Conservation (phyloP, 1,140 invertebrate genomes). For the Anagrus nilaparvatae region DNA sequence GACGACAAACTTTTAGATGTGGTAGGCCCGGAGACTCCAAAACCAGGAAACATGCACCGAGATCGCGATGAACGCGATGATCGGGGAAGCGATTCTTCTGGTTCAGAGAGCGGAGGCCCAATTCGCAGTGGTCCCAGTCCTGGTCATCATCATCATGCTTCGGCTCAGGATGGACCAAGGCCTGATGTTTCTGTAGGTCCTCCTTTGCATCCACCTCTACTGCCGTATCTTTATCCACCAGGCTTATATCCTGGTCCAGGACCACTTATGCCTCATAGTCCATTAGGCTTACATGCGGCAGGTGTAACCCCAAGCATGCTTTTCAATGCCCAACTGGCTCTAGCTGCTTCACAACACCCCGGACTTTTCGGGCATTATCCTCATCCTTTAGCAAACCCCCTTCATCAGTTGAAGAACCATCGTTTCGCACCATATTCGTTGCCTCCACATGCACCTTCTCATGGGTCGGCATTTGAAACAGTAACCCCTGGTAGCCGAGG, state of each 20-base stretch:
- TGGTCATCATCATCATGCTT: slow-evolving; percentile 41
- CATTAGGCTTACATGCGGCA: slow-evolving; percentile 50
- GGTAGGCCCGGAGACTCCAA: slow-evolving; percentile 71
- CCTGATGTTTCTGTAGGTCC: slow-evolving; percentile 81
- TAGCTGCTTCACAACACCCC: slow-evolving; percentile 68
- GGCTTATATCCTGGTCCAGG: slow-evolving; percentile 64
- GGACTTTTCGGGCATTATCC: slow-evolving; percentile 60
- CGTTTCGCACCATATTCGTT: slow-evolving; percentile 78
- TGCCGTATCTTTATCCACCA: slow-evolving; percentile 82
- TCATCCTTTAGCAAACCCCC: slow-evolving; percentile 39
- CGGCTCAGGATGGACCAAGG: slow-evolving; percentile 56
- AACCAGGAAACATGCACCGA: slow-evolving; percentile 46
- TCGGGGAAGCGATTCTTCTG: slow-evolving; percentile 40
- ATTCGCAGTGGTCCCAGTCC: slow-evolving; percentile 37
- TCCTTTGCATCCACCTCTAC: slow-evolving; percentile 72
- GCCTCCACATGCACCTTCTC: slow-evolving; percentile 52
- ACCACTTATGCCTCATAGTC: slow-evolving; percentile 57
- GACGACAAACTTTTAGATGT: slow-evolving; percentile 83
- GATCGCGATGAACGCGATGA: slow-evolving; percentile 37
- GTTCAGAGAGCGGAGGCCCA: slow-evolving; percentile 39
- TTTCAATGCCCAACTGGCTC: slow-evolving; percentile 70
- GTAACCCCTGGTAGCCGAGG: slow-evolving; percentile 57
- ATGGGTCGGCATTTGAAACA: slow-evolving; percentile 74
- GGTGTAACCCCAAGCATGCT: slow-evolving; percentile 63
- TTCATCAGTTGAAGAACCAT: slow-evolving; percentile 51